These are phyloP conservation scores for Petrocephalus schoutedeni DNA, from an alignment of 2,797 vertebrate genomes.

Conservation along the genomic window DNA sequence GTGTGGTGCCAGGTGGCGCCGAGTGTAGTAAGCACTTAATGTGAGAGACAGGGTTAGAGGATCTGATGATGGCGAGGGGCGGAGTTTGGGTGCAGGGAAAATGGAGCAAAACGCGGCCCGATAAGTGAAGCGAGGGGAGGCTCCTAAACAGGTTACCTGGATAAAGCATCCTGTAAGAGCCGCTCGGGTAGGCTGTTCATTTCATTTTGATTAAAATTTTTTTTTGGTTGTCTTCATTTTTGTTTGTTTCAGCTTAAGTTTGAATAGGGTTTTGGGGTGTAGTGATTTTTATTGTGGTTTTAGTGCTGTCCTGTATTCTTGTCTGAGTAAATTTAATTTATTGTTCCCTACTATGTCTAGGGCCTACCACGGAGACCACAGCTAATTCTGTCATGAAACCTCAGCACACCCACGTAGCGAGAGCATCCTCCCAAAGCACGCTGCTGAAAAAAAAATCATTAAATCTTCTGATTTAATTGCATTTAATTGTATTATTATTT, in stretches of 20 bases:
- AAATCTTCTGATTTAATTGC: neutral
- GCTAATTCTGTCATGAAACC: neutral
- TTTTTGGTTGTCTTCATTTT: neutral
- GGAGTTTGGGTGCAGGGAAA: neutral
- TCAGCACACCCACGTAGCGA: neutral
- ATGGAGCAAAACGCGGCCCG: neutral
- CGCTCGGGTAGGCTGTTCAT: neutral
- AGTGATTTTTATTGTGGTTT: neutral
- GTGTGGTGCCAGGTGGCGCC: neutral
- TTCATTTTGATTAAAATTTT: neutral
- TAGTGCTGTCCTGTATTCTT: neutral
- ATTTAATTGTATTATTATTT: neutral
- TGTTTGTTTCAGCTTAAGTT: neutral
- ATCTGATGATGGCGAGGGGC: neutral
- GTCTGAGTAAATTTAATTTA: neutral
- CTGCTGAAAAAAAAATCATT: neutral
- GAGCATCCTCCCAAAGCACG: neutral
- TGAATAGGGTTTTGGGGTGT: neutral
- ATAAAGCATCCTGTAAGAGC: neutral
- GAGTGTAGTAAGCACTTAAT: neutral
- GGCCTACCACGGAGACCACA: neutral
- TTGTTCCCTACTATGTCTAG: neutral
- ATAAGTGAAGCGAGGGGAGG: neutral
- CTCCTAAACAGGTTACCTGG: neutral
- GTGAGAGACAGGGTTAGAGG: neutral